Base-by-base conservation (phyloP, 2,797 vertebrate genomes). In the Sebastes kiyomatsui region DNA sequence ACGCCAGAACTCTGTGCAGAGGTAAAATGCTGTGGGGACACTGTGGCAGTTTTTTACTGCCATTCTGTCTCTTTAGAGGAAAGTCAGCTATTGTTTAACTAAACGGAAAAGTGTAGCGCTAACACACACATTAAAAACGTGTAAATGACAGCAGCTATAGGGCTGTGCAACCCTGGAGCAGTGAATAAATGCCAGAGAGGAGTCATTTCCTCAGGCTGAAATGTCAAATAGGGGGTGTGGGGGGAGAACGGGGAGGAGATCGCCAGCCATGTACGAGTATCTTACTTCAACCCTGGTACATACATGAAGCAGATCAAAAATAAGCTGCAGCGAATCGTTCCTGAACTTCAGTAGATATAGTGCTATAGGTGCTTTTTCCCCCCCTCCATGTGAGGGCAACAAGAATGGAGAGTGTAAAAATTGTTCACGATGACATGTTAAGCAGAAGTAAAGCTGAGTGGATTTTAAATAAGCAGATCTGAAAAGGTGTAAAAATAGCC, bases 151-250 rank as follows among this genome's bases (percentile, higher is more conserved):
- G 88, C 66, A 79, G 74, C 88, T 87, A 90, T 91, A 92, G 81
- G 89, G 90, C 86, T 91, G 83, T 81, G 70, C 80, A 90, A 93
- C 87, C 95, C 91, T 28, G 65, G 77, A 84, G 84, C 78, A 75
- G 83, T 79, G 91, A 93, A 93, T 92, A 96, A 96, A 95, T 95
- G 93, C 91, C 93, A 95, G 72, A 64, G 86, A 86, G 77, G 79
- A 92, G 92, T 91, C 88, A 87, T 93, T 93, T 93, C 90, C 87
- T 90, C 80, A 55, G 90, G 85, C 90, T 92, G 86, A 96, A 96
- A 95, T 95, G 94, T 95, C 94, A 95, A 84, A 86, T 61, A 80
- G 83, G 46, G 46, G 13, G 35, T 0, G 2, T 82, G 55, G 59
- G 2, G 49, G 67, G 79, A 46, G 68, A 79, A 60, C 1, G 18